Percentiles rank a stretch among this genome's conserved stretches.
Evolutionary conservation across 2,888 invertebrate species (phyloP).

Genomic region (Iphiclides podalirius): DNA sequence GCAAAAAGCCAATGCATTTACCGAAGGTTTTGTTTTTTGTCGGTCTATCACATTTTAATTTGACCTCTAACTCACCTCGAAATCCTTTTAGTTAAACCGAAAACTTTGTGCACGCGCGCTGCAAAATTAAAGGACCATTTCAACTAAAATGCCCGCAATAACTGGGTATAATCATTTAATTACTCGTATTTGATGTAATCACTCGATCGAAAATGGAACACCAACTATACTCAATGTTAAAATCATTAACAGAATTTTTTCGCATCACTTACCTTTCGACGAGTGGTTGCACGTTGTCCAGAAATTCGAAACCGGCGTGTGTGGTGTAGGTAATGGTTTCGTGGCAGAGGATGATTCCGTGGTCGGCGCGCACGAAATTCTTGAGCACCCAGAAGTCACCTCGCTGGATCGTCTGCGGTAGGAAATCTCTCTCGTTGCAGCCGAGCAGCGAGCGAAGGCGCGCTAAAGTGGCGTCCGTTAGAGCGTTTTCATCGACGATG

Average conservation of each 20-base stretch:
- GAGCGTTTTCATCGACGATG: constrained; percentile 58
- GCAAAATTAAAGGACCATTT: too few relatives aligned
- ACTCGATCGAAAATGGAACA: too few relatives aligned
- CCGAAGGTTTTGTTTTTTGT: not conserved
- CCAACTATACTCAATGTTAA: too few relatives aligned
- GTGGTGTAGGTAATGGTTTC: constrained; percentile 95
- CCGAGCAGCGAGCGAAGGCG: constrained; percentile 72
- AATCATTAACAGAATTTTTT: too few relatives aligned
- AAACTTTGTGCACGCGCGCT: too few relatives aligned
- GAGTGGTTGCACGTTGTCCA: constrained; percentile 92
- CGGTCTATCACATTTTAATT: not conserved
- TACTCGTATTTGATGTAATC: too few relatives aligned
- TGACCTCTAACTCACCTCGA: not conserved
- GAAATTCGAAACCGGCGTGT: constrained; percentile 94
- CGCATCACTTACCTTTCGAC: constrained; percentile 84
- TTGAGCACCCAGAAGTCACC: constrained; percentile 94
- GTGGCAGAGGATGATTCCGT: constrained; percentile 85
- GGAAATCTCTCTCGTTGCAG: constrained; percentile 83
- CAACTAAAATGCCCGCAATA: too few relatives aligned
- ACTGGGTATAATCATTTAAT: too few relatives aligned
- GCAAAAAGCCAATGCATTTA: not conserved
- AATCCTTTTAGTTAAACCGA: not conserved
- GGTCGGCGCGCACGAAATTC: constrained; percentile 89
- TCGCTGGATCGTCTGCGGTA: constrained; percentile 83
- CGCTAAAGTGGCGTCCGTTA: constrained; percentile 57